phyloP scores from a whole-genome alignment of 2,113 vertebrate species.

The Callocephalon fimbriatum region DNA sequence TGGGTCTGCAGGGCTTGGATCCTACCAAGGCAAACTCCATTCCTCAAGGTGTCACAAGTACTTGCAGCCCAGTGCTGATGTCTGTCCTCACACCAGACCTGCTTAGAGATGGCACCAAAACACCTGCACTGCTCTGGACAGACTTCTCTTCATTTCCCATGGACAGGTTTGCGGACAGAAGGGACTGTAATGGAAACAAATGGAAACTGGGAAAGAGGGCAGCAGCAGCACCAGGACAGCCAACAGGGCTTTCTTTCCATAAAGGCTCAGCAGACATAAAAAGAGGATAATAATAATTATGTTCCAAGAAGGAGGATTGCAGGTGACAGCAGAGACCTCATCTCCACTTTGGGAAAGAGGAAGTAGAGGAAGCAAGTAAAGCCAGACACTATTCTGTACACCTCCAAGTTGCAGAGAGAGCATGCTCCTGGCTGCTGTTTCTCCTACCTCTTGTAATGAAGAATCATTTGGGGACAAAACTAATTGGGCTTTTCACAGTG shows the following conservation, averaged over 20 bases:
- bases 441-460: background rate
- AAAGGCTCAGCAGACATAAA: background rate
- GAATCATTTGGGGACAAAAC: background rate
- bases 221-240: accelerated
- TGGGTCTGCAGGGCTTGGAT: background rate
- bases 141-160: background rate
- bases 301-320: background rate
- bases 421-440: background rate
- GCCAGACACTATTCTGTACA: background rate
- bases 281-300: background rate
- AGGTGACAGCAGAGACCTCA: accelerated
- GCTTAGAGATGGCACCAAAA: accelerated
- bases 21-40: background rate
- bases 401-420: background rate
- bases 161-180: background rate
- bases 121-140: background rate
- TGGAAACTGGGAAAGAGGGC: background rate
- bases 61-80: background rate
- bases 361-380: background rate
- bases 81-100: background rate
- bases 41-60: accelerated
- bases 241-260: background rate
- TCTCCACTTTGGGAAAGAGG: background rate
- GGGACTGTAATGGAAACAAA: background rate
- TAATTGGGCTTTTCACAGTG: background rate